phyloP scores from a whole-genome alignment of 1,140 invertebrate species.

The Planococcus citri region DNA sequence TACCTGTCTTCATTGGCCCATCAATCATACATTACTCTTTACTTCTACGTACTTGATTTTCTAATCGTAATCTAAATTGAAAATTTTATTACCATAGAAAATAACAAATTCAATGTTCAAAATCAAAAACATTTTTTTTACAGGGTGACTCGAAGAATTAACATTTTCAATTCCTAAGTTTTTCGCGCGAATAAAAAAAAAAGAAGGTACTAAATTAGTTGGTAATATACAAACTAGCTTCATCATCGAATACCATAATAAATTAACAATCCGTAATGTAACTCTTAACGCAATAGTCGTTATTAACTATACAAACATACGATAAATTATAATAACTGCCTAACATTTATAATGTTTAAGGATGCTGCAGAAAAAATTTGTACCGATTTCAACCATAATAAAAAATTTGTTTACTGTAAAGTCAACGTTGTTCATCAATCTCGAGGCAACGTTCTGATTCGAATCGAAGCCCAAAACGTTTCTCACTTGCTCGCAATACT shows the following conservation, averaged over 20 bases:
- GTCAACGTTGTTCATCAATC: too few relatives aligned
- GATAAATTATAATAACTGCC: not conserved
- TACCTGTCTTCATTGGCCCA: not conserved
- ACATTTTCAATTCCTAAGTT: not conserved
- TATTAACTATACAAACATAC: not conserved
- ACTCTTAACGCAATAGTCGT: not conserved
- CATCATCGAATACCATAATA: not conserved
- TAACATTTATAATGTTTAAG: not conserved
- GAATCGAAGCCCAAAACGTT: too few relatives aligned
- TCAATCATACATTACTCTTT: too few relatives aligned
- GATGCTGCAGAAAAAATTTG: too few relatives aligned
- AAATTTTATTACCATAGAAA: slow-evolving; percentile 4
- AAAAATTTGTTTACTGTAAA: too few relatives aligned
- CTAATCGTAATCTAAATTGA: not conserved
- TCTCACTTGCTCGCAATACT: too few relatives aligned
- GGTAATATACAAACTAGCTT: not conserved
- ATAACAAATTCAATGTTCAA: not conserved
- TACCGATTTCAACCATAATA: not conserved
- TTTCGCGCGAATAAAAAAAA: not conserved
- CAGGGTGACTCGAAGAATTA: slow-evolving; percentile 1
- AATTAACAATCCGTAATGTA: not conserved
- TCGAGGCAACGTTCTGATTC: too few relatives aligned
- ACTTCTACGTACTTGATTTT: too few relatives aligned
- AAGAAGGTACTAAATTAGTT: not conserved
- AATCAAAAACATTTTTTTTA: not conserved